These are phyloP conservation scores for Pseudochirops cupreus DNA, from an alignment of 2,797 vertebrate species.

Conservation along the genomic window DNA sequence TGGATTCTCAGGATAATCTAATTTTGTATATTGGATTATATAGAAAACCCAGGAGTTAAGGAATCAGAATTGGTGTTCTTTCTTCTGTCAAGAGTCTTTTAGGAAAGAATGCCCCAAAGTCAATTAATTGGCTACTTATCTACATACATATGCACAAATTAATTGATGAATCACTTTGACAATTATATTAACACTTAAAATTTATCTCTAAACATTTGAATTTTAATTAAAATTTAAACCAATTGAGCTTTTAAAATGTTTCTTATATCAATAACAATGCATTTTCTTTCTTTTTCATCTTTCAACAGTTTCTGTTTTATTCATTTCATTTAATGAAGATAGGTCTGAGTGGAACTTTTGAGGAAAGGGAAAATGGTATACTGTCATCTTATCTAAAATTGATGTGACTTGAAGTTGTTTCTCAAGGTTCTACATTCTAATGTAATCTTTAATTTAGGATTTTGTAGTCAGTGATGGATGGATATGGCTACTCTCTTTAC, in stretches of 20 bases:
- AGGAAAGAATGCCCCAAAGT: not conserved
- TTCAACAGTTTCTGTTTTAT: not conserved
- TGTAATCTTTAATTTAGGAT: not conserved
- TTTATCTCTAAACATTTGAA: not conserved
- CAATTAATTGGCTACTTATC: not conserved
- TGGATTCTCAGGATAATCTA: not conserved
- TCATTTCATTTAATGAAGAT: not conserved
- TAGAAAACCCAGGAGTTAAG: not conserved
- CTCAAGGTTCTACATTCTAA: not conserved
- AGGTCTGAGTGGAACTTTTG: not conserved
- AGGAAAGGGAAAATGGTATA: not conserved
- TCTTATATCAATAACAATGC: not conserved
- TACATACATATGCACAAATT: not conserved
- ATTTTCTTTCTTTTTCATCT: not conserved
- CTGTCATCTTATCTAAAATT: not conserved
- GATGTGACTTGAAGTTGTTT: not conserved
- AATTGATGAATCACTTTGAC: not conserved
- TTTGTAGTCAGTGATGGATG: not conserved
- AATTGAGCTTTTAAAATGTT: not conserved
- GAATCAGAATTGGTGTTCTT: not conserved
- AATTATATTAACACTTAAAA: not conserved
- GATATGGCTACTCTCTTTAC: not conserved
- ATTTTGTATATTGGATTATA: not conserved
- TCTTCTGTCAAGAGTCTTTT: not conserved
- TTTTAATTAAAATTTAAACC: not conserved